Evolutionary conservation across 1,140 invertebrate genomes (phyloP), one percentile per base, ranked within the genome.

Genomic region (Procambarus virginalis): DNA sequence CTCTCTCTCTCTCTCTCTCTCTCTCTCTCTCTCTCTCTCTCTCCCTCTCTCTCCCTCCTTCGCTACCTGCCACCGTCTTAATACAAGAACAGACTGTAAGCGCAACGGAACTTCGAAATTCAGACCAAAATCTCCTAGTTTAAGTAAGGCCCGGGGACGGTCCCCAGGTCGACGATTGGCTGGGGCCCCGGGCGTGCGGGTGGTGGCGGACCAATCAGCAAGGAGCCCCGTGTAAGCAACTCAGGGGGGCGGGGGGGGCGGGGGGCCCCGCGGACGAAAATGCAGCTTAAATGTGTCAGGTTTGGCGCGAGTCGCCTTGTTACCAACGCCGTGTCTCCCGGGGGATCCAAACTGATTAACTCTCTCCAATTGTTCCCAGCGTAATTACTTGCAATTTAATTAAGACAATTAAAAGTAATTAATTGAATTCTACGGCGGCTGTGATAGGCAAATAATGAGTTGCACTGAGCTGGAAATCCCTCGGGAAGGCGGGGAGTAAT

Each of bases 401-500:
- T 91, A 91, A 91, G 84, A 91, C 90, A 91, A 91, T 91, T 91
- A 91, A 91, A 91, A 91, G 90, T 91, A 91, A 91, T 91, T 91
- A 91, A 91, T 91, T 91, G 90, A 91, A 91, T 91, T 86, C 84
- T 82, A 91, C 84, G 84, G 85, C 84, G 84, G 90, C 84, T 91
- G 90, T 91, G 90, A 91, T 91, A 91, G 90, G 84, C 90, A 91
- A 91, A 91, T 91, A 91, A 91, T 91, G 90, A 86, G 90, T 86
- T 86, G 90, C 90, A 83, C 84, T 83, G 90, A 91, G 70, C 88
- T 68, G 85, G 64, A 91, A 86, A 68, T 87, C 90, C 90, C 90
- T 60, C 58, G 85, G 90, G 90, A 86, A 46, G 84, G 60, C 79
- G 75, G 84, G 84, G 78, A 91, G 85, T 91, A 91, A 86, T 91